A percentile compares a stretch with the other conserved stretches of the same genome.
Evolutionary conservation across 2,113 vertebrate species (phyloP).

Genomic region (Tympanuchus pallidicinctus): DNA sequence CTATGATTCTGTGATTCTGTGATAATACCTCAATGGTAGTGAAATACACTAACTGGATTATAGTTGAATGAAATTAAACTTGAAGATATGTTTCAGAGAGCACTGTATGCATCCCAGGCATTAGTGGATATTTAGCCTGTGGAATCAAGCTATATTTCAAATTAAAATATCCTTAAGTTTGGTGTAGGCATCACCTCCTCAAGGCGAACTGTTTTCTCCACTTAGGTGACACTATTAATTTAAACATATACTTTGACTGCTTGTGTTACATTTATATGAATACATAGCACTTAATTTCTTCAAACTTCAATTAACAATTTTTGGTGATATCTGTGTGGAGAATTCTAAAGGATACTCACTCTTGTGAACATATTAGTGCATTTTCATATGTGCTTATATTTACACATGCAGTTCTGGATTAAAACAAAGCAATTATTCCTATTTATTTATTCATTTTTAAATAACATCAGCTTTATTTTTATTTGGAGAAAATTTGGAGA

Average conservation of each 20-base stretch:
- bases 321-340: background rate
- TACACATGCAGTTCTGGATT: background rate
- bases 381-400: background rate
- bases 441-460: too few species aligned
- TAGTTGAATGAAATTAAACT: background rate
- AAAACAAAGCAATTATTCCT: background rate
- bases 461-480: background rate
- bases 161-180: background rate
- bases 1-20: background rate
- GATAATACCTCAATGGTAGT: background rate
- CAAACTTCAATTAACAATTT: background rate
- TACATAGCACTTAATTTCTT: background rate
- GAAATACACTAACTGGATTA: background rate
- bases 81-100: background rate
- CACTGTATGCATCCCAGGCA: background rate
- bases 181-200: background rate
- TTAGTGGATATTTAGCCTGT: background rate
- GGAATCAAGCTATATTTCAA: background rate
- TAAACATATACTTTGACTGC: background rate
- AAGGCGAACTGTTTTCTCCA: rapidly evolving
- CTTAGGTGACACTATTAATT: background rate
- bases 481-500: background rate
- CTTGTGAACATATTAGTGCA: background rate
- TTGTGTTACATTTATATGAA: background rate
- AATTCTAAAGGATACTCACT: background rate